Evolutionary conservation across 2,888 invertebrate genomes (phyloP).

Genomic region (Stenichneumon culpator): DNA sequence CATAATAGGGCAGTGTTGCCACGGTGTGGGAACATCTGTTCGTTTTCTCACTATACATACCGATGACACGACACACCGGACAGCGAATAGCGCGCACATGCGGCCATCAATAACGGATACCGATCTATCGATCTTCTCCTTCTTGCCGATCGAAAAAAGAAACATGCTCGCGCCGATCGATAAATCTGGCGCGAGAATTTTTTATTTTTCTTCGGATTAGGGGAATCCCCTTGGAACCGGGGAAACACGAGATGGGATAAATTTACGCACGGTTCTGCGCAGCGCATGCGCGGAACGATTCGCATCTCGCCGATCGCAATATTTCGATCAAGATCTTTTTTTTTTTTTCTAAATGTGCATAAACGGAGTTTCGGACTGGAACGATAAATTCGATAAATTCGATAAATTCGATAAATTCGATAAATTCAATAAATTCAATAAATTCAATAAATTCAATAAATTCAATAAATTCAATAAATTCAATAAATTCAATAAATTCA

Average conservation of each 20-base stretch:
- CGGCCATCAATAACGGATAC: slow-evolving; percentile 76
- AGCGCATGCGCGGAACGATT: neutral
- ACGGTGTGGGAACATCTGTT: slow-evolving; percentile 69
- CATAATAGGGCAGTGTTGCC: slow-evolving; percentile 53
- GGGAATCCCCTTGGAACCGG: neutral
- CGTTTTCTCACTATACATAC: slow-evolving; percentile 40
- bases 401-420: neutral
- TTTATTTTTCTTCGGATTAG: slow-evolving; percentile 17
- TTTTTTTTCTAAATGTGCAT: neutral
- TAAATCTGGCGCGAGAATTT: slow-evolving; percentile 27
- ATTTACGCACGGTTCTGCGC: neutral
- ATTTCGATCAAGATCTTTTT: neutral
- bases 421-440: too few species aligned
- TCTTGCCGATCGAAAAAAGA: slow-evolving; percentile 34
- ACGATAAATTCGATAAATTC: neutral
- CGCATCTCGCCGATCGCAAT: slow-evolving; percentile 13
- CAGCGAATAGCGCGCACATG: slow-evolving; percentile 76
- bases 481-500: too few species aligned
- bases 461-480: too few species aligned
- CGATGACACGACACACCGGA: slow-evolving; percentile 66
- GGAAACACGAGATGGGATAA: neutral
- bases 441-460: too few species aligned
- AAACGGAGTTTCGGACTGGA: neutral
- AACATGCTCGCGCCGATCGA: slow-evolving; percentile 45
- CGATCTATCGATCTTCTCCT: slow-evolving; percentile 35